These are phyloP conservation scores for Poecilus cupreus DNA, from an alignment of 2,888 invertebrate species.

Conservation along the genomic window DNA sequence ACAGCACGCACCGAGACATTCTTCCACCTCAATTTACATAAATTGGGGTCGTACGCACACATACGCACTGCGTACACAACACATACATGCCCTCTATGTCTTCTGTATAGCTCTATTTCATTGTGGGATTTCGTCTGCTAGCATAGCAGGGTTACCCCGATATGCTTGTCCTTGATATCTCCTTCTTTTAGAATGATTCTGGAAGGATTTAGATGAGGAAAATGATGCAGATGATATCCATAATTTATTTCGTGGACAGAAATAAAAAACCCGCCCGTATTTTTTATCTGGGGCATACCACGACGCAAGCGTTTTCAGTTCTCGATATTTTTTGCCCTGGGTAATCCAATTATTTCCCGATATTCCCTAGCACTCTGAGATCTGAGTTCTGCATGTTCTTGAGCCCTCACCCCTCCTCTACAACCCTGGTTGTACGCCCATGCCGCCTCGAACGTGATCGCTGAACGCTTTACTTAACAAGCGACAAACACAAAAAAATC, in stretches of 20 bases:
- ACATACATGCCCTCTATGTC: not conserved
- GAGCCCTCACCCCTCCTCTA: not conserved
- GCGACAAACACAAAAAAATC: conserved; percentile 38
- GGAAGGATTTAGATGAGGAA: too few relatives aligned
- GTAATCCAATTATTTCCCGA: conserved; percentile 38
- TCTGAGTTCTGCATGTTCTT: not conserved
- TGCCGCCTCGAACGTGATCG: conserved; percentile 16
- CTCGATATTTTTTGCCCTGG: not conserved
- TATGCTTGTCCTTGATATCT: not conserved
- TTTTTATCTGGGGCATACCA: too few relatives aligned
- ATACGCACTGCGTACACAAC: conserved; percentile 14
- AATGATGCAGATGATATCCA: too few relatives aligned
- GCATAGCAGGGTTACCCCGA: not conserved
- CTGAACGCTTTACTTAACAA: conserved; percentile 25
- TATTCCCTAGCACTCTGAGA: not conserved
- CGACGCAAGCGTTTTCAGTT: too few relatives aligned
- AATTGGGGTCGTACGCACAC: conserved; percentile 25
- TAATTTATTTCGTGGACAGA: too few relatives aligned
- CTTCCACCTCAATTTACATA: conserved; percentile 37
- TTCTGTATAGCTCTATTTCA: not conserved
- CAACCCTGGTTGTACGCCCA: not conserved
- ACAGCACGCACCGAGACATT: conserved; percentile 20
- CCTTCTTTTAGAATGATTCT: not conserved
- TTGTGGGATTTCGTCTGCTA: not conserved
- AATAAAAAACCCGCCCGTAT: too few relatives aligned